These are phyloP conservation scores for Campoplex capitator DNA, from an alignment of 2,888 invertebrate genomes.

Conservation along the genomic window DNA sequence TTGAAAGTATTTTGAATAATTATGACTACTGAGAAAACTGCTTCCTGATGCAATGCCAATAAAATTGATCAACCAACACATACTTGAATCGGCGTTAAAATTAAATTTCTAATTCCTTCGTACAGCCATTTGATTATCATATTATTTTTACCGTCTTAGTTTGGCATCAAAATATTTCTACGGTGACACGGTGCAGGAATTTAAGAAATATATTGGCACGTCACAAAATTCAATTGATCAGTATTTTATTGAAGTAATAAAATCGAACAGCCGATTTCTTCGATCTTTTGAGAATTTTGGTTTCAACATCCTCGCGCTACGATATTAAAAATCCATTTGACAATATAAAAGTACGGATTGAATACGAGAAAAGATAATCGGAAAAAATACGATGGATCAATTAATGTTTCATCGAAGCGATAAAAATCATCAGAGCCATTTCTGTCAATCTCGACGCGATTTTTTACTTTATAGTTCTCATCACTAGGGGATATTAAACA, in stretches of 20 bases:
- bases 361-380: no score
- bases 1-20: no score
- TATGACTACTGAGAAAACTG: no score
- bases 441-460: slow-evolving; percentile 20
- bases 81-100: no score
- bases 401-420: background rate
- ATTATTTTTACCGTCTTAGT: background rate
- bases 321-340: background rate
- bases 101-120: no score
- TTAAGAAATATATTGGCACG: background rate
- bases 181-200: background rate
- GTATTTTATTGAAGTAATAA: background rate
- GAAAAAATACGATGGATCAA: slow-evolving; percentile 8
- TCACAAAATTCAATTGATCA: background rate
- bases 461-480: slow-evolving; percentile 12
- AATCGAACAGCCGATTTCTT: background rate
- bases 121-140: background rate
- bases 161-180: background rate
- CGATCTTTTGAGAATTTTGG: background rate
- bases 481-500: background rate
- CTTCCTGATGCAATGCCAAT: no score
- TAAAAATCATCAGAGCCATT: slow-evolving; percentile 27
- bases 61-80: no score
- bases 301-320: background rate
- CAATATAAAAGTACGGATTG: background rate